Evolutionary conservation across 2,113 vertebrate genomes (phyloP), one percentile per base, ranked within the genome.

Genomic region (Brachypodius melanocephalos): DNA sequence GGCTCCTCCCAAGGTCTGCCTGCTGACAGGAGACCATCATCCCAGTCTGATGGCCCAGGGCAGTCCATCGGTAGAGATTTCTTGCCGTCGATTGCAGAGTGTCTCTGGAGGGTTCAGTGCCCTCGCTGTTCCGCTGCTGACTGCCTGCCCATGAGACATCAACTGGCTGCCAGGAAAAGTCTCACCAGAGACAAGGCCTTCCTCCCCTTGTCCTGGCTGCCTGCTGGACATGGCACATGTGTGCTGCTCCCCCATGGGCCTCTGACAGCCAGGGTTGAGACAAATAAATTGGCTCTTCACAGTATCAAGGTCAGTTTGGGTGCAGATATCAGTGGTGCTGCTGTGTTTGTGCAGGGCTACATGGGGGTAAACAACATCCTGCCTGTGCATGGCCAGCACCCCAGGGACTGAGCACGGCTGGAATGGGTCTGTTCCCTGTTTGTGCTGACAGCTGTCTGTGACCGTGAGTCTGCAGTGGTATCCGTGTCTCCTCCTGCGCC

Each of bases 281-380:
- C 20, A 32, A n/a, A 65, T 11, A 11, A 32, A 9, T 25, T 11
- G 61, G 28, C 19, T 43, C 40, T 9, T 43, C 20, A 6, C 15
- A 17, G 21, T 5, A 4, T 17, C 42, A 5, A 4, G 43, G 45
- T 67, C 8, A 48, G 6, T 36, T 49, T 15, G 26, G 45, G 17
- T 67, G 48, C 26, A 26, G 34, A 5, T 68, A 5, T 29, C 18
- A 11, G 38, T 34, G 31, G 17, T 28, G 26, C 51, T 57, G n/a
- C 12, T 2, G 10, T 74, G 51, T 51, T 51, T 66, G 65, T 43
- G 32, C 34, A 18, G 34, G 40, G 12, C 31, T 19, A 1, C 0
- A 0, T 9, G 43, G 36, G 65, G 34, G 19, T 6, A 36, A 42
- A 16, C 13, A 61, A 12, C 2, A 0, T 11, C 7, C 28, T 22